phyloP scores from a whole-genome alignment of 1,140 invertebrate genomes.

The Zaprionus capensis region DNA sequence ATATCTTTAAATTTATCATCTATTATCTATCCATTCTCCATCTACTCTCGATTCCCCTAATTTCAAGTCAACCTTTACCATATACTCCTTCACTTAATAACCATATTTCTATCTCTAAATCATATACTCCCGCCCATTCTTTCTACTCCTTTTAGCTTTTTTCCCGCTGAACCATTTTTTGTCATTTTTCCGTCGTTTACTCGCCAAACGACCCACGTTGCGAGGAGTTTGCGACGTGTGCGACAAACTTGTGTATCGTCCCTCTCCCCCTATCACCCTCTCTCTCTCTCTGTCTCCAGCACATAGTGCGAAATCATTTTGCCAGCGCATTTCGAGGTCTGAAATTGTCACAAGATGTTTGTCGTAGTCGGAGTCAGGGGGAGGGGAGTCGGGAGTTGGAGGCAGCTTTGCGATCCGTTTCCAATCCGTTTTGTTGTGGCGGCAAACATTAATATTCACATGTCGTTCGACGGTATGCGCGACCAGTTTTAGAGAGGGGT shows the following conservation, averaged over 20 bases:
- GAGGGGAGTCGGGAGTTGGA: slow-evolving; percentile 17
- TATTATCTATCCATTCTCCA: neutral
- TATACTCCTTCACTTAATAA: neutral
- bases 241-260: neutral
- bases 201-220: slow-evolving; percentile 4
- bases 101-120: neutral
- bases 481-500: slow-evolving; percentile 20
- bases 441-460: slow-evolving; percentile 79
- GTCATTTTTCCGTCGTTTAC: neutral
- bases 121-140: neutral
- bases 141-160: neutral
- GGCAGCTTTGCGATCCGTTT: slow-evolving; percentile 53
- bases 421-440: slow-evolving; percentile 48
- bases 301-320: slow-evolving; percentile 26
- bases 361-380: neutral
- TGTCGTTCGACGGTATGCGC: slow-evolving; percentile 63
- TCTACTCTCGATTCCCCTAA: neutral
- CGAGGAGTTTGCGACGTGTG: neutral
- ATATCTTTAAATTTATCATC: neutral
- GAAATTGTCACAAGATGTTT: slow-evolving; percentile 68
- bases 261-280: neutral
- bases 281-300: neutral
- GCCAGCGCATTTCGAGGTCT: slow-evolving; percentile 14
- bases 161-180: neutral
- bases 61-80: neutral